Percentiles rank a stretch among this genome's conserved stretches.
Conservation (phyloP, 2,888 invertebrate genomes). For the Neoitamus cyanurus region DNA sequence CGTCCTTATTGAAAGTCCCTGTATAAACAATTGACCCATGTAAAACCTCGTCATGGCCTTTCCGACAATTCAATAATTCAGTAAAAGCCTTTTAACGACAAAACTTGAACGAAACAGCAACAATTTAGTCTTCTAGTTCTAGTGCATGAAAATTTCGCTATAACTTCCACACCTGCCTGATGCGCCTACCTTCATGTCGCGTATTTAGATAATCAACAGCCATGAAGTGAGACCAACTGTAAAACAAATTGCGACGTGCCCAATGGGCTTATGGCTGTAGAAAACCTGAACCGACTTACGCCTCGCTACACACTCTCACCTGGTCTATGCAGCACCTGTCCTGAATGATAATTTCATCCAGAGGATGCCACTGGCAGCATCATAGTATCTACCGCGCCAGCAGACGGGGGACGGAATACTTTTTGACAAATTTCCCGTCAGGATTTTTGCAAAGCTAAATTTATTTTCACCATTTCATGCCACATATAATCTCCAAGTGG, state of each 20-base stretch:
- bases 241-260: conserved; percentile 30
- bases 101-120: too few relatives aligned
- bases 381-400: background rate
- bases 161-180: background rate
- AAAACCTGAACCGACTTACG: background rate
- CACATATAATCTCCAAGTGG: conserved; percentile 41
- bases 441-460: conserved; percentile 28
- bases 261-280: background rate
- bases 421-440: conserved; percentile 41
- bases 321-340: conserved; percentile 12
- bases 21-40: too few relatives aligned
- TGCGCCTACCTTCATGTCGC: background rate
- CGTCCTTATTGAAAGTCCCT: too few relatives aligned
- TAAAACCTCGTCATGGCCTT: too few relatives aligned
- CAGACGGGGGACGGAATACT: background rate
- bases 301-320: background rate
- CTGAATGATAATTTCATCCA: conserved; percentile 25
- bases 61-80: too few relatives aligned
- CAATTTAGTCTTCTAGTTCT: too few relatives aligned
- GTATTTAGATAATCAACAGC: conserved; percentile 30
- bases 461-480: conserved; percentile 41
- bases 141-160: too few relatives aligned
- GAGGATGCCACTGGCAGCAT: background rate
- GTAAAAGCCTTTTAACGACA: too few relatives aligned
- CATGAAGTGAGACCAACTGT: conserved; percentile 24